Percentiles rank a stretch among this genome's conserved stretches.
phyloP scores from a whole-genome alignment of 2,888 invertebrate species.

The Oxystoma pomonae region DNA sequence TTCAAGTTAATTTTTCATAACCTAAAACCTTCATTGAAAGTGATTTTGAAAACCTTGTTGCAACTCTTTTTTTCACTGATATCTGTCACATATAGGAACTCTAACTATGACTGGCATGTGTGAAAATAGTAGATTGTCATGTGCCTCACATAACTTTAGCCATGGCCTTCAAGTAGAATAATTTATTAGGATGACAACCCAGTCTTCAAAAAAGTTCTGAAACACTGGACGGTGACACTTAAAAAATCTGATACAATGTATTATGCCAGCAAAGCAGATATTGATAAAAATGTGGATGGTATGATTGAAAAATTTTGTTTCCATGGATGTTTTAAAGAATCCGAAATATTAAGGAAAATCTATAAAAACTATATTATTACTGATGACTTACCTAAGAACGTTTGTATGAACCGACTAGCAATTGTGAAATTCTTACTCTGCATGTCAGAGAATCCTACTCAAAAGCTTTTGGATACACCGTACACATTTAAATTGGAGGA shows the following conservation, averaged over 20 bases:
- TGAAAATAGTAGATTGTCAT: no score
- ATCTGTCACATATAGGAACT: no score
- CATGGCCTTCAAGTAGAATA: no score
- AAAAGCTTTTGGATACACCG: slow-evolving; percentile 37
- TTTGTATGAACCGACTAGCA: slow-evolving; percentile 34
- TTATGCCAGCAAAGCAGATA: slow-evolving; percentile 38
- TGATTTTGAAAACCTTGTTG: no score
- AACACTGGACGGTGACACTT: slow-evolving; percentile 32
- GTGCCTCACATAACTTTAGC: no score
- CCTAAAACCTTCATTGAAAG: no score
- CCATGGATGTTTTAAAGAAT: slow-evolving; percentile 41
- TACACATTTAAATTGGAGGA: slow-evolving; percentile 19
- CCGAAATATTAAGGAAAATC: slow-evolving; percentile 33
- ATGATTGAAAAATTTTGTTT: slow-evolving; percentile 43
- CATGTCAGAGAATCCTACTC: slow-evolving; percentile 42
- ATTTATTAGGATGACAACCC: no score
- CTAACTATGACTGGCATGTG: no score
- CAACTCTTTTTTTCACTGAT: no score
- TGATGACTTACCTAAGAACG: slow-evolving; percentile 29
- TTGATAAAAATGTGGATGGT: slow-evolving; percentile 36
- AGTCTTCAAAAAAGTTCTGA: slow-evolving; percentile 36
- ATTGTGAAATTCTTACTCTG: slow-evolving; percentile 41
- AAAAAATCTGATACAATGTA: slow-evolving; percentile 40
- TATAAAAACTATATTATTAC: slow-evolving; percentile 38
- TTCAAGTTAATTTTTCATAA: no score